Conservation (phyloP, 2,888 invertebrate genomes). For the Blera fallax region DNA sequence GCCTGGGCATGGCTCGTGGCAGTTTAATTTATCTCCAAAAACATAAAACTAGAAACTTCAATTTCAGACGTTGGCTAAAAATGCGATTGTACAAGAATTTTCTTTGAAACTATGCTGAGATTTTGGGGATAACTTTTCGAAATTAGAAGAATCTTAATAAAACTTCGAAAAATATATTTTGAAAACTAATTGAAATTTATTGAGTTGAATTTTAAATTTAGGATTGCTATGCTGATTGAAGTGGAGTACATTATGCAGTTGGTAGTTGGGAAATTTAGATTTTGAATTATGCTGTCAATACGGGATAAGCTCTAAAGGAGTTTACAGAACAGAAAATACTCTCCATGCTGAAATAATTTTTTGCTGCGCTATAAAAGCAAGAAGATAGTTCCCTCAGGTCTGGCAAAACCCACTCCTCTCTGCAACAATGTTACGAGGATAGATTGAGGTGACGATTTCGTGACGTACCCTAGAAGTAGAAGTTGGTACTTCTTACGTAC, state of each 20-base stretch:
- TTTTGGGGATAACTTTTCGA: slow-evolving; percentile 22
- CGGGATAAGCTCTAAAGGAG: no score
- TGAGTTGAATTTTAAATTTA: slow-evolving; percentile 23
- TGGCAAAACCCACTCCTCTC: no score
- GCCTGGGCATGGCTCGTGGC: slow-evolving; percentile 15
- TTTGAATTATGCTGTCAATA: no score
- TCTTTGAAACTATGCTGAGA: slow-evolving; percentile 15
- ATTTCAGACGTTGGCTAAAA: slow-evolving; percentile 19
- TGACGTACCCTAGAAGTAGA: no score
- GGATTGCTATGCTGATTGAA: slow-evolving; percentile 9
- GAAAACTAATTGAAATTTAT: slow-evolving; percentile 15
- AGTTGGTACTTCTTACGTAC: no score
- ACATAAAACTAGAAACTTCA: slow-evolving; percentile 27
- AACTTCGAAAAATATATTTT: slow-evolving; percentile 27
- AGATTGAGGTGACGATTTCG: no score
- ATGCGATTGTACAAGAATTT: slow-evolving; percentile 58
- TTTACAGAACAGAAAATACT: no score
- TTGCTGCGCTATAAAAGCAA: no score
- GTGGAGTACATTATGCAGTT: background rate
- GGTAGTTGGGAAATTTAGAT: no score
- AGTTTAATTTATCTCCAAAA: slow-evolving; percentile 2
- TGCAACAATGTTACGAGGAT: no score
- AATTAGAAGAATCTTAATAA: slow-evolving; percentile 12
- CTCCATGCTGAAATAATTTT: no score
- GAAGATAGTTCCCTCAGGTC: no score